phyloP scores from a whole-genome alignment of 2,113 vertebrate species.

The Benitochromis conjunctus region DNA sequence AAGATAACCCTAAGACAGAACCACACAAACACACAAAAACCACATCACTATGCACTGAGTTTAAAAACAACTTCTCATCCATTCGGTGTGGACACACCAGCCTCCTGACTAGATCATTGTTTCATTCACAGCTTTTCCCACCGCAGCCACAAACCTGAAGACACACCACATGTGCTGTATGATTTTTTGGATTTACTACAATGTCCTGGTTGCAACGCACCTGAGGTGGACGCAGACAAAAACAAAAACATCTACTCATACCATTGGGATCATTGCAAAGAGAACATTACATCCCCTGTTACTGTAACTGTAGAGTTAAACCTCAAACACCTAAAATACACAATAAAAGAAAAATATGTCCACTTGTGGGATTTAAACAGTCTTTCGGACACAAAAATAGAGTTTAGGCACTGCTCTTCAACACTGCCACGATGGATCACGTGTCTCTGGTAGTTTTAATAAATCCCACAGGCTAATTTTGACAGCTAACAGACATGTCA shows the following conservation, averaged over 20 bases:
- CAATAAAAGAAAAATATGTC: background rate
- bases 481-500: background rate
- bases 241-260: background rate
- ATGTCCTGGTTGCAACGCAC: slow-evolving; percentile 20
- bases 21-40: slow-evolving; percentile 33
- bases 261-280: background rate
- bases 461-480: slow-evolving; percentile 6
- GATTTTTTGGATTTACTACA: slow-evolving; percentile 1
- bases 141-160: slow-evolving; percentile 1
- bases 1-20: slow-evolving; percentile 39
- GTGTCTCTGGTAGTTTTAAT: background rate
- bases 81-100: slow-evolving; percentile 12
- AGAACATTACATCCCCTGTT: background rate
- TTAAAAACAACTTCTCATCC: slow-evolving; percentile 34
- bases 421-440: slow-evolving; percentile 13
- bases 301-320: background rate
- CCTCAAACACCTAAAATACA: slow-evolving; percentile 1
- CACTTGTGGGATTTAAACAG: slow-evolving; percentile 1
- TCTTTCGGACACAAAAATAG: slow-evolving; percentile 8
- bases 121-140: slow-evolving; percentile 66
- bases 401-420: slow-evolving; percentile 23
- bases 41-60: slow-evolving; percentile 39
- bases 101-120: slow-evolving; percentile 19
- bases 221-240: slow-evolving; percentile 20
- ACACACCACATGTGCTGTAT: background rate